These are phyloP conservation scores for Chaetodon trifasciatus DNA, from an alignment of 2,797 vertebrate species.

Conservation along the genomic window DNA sequence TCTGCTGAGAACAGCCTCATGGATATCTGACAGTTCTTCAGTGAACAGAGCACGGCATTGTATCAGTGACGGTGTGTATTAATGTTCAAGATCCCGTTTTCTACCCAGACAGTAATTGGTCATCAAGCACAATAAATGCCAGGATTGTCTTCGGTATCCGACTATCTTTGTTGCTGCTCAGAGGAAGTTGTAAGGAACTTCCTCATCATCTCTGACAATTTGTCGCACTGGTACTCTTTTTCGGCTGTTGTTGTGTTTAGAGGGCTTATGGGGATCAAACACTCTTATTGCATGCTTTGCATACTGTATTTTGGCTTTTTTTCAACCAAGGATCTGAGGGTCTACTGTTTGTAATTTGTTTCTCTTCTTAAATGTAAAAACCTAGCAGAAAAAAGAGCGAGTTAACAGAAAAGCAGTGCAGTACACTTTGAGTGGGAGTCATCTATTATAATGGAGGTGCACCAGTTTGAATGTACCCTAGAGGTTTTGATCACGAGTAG, in stretches of 20 bases:
- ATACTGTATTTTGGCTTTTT: not conserved
- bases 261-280: not conserved
- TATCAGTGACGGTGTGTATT: no score
- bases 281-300: not conserved
- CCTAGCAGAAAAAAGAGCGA: not conserved
- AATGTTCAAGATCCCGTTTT: no score
- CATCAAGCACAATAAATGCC: not conserved
- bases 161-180: not conserved
- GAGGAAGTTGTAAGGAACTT: not conserved
- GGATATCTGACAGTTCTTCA: no score
- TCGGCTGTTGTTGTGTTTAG: no score
- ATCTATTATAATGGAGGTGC: no score
- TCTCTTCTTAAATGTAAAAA: not conserved
- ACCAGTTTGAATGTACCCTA: not conserved
- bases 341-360: not conserved
- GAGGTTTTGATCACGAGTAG: not conserved
- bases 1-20: no score
- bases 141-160: not conserved
- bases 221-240: not conserved
- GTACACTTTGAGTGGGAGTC: not conserved
- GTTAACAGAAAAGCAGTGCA: not conserved
- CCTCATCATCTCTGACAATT: not conserved
- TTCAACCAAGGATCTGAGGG: not conserved
- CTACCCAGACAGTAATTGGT: no score
- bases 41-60: no score